Percentiles rank a stretch among this genome's conserved stretches.
phyloP scores from a whole-genome alignment of 2,888 invertebrate species.

The Thyatira batis region DNA sequence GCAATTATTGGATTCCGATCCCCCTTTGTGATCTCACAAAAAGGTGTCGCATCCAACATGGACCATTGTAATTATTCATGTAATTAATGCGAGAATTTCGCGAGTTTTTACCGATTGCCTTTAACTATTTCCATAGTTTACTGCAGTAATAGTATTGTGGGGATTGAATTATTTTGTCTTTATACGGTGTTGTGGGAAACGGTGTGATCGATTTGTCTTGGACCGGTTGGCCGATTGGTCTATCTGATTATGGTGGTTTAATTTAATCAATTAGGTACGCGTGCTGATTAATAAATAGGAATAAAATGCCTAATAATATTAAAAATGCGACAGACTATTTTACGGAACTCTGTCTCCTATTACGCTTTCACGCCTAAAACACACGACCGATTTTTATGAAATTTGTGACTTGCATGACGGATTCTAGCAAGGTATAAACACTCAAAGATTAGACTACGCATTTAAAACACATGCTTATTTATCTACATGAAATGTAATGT shows the following conservation, averaged over 20 bases:
- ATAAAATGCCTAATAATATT: too few relatives aligned
- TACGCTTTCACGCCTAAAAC: too few relatives aligned
- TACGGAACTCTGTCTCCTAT: too few relatives aligned
- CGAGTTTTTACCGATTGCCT: slow-evolving; percentile 51
- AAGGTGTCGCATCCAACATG: slow-evolving; percentile 50
- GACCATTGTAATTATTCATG: slow-evolving; percentile 53
- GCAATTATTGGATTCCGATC: slow-evolving; percentile 34
- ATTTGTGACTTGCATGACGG: too few relatives aligned
- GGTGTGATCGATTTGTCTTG: slow-evolving; percentile 6
- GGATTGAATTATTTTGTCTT: slow-evolving; percentile 44
- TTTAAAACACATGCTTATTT: too few relatives aligned
- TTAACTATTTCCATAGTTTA: slow-evolving; percentile 63
- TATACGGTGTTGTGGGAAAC: slow-evolving; percentile 20
- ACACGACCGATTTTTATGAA: too few relatives aligned
- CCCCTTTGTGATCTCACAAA: slow-evolving; percentile 25
- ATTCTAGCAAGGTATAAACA: too few relatives aligned
- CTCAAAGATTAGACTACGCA: too few relatives aligned
- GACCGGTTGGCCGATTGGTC: background rate
- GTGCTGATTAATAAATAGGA: too few relatives aligned
- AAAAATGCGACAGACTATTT: too few relatives aligned
- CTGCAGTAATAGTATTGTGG: slow-evolving; percentile 41
- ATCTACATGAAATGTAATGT: too few relatives aligned
- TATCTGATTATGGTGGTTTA: background rate
- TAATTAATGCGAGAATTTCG: slow-evolving; percentile 47
- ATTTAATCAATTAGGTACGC: too few relatives aligned